Percentiles rank a stretch among this genome's conserved stretches.
Conservation (phyloP, 2,888 invertebrate species). For the Adelognathus sp. region DNA sequence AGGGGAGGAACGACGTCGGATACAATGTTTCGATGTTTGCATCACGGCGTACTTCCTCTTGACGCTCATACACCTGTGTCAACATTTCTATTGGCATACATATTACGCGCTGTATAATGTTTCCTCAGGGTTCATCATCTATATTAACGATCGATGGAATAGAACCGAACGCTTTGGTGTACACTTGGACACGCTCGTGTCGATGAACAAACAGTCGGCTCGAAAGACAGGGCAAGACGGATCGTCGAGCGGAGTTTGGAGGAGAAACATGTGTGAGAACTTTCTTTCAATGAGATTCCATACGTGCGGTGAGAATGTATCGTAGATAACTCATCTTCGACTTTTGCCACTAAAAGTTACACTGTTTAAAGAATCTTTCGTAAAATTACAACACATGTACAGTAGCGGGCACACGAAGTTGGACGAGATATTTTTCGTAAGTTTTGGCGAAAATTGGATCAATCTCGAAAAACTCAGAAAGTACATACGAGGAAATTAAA, state of each 20-base stretch:
- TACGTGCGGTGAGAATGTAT: neutral
- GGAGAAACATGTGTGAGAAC: neutral
- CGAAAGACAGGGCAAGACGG: neutral
- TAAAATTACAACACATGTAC: too few species aligned
- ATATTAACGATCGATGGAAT: neutral
- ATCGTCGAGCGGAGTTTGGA: neutral
- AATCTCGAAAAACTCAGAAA: too few species aligned
- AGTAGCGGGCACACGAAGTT: too few species aligned
- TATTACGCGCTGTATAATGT: neutral
- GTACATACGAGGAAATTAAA: too few species aligned
- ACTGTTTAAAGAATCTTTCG: too few species aligned
- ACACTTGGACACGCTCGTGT: neutral
- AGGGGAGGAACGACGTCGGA: neutral
- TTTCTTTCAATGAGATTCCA: neutral
- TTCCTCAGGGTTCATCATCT: neutral
- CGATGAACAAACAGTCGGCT: neutral
- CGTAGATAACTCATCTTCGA: neutral
- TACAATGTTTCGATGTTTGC: too few species aligned
- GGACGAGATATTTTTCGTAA: too few species aligned
- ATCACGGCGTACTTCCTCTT: too few species aligned
- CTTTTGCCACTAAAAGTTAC: neutral
- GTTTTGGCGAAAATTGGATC: too few species aligned
- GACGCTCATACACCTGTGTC: too few species aligned
- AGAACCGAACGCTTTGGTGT: neutral
- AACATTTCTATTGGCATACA: too few species aligned